Conservation (phyloP, 2,888 invertebrate genomes). For the Thalpophila matura region DNA sequence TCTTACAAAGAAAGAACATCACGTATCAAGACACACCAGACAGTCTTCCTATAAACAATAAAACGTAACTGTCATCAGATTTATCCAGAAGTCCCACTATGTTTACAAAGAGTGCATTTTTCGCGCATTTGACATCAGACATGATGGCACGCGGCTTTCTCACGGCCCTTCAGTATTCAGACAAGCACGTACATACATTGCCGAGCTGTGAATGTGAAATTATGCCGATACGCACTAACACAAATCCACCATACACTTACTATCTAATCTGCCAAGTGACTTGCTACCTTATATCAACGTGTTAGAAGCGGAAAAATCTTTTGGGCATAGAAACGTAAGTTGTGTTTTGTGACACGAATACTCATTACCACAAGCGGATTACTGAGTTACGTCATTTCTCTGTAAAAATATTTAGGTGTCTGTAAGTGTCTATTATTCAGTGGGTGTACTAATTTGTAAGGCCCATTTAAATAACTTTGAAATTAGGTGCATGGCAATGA, state of each 20-base stretch:
- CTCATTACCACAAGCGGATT: slow-evolving; percentile 70
- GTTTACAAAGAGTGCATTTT: slow-evolving; percentile 62
- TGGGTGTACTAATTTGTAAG: slow-evolving; percentile 67
- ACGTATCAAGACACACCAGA: slow-evolving; percentile 4
- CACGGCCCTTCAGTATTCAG: slow-evolving; percentile 79
- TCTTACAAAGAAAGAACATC: neutral
- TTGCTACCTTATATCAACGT: slow-evolving; percentile 49
- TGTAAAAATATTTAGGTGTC: slow-evolving; percentile 61
- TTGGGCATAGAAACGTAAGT: slow-evolving; percentile 21
- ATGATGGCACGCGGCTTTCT: slow-evolving; percentile 80
- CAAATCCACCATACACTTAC: slow-evolving; percentile 41
- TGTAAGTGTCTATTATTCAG: slow-evolving; percentile 51
- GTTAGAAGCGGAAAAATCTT: slow-evolving; percentile 24
- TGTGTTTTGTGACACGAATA: slow-evolving; percentile 70
- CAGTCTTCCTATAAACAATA: neutral
- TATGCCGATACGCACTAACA: slow-evolving; percentile 75
- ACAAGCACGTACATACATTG: slow-evolving; percentile 72
- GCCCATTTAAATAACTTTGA: slow-evolving; percentile 56
- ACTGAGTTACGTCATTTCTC: slow-evolving; percentile 68
- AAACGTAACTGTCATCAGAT: slow-evolving; percentile 49
- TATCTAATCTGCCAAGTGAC: slow-evolving; percentile 49
- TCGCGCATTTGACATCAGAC: slow-evolving; percentile 69
- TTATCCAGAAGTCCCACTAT: slow-evolving; percentile 41
- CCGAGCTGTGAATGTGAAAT: slow-evolving; percentile 80
- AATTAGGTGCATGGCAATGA: slow-evolving; percentile 55